Conservation (phyloP, 2,113 vertebrate genomes). For the Callochromis pleurospilus region DNA sequence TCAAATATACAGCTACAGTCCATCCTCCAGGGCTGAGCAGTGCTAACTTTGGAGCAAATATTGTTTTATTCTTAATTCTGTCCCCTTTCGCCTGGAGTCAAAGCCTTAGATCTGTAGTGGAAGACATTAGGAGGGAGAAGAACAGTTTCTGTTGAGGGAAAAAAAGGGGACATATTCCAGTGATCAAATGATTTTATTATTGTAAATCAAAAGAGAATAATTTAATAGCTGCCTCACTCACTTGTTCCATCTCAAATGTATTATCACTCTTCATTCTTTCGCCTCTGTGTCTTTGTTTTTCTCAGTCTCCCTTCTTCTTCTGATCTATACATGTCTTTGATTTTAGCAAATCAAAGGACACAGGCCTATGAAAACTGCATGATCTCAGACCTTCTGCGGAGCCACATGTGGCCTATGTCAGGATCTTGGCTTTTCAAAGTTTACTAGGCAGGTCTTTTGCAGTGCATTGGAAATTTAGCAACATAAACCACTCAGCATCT, state of each 20-base stretch:
- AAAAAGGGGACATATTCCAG: not conserved
- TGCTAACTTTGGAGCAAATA: constrained; percentile 13
- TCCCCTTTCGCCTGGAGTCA: not conserved
- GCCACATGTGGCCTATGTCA: not conserved
- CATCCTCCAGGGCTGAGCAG: not conserved
- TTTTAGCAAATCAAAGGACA: constrained; percentile 17
- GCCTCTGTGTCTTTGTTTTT: constrained; percentile 15
- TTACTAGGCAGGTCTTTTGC: not conserved
- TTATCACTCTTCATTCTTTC: not conserved
- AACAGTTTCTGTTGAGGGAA: not conserved
- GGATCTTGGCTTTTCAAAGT: not conserved
- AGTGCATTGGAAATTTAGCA: not conserved
- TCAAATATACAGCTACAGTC: not conserved
- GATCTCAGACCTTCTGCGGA: not conserved
- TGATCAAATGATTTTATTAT: constrained; percentile 40
- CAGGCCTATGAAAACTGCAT: constrained; percentile 8
- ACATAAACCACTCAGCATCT: not conserved
- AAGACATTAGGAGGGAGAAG: not conserved
- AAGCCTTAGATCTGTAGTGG: not conserved
- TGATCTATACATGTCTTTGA: constrained; percentile 10
- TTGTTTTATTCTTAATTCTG: constrained; percentile 14
- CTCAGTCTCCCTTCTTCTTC: not conserved
- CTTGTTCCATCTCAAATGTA: not conserved
- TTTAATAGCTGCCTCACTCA: constrained; percentile 22
- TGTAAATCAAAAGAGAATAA: constrained; percentile 50